phyloP scores from a whole-genome alignment of 2,113 vertebrate genomes.

The Odontophorus gujanensis region DNA sequence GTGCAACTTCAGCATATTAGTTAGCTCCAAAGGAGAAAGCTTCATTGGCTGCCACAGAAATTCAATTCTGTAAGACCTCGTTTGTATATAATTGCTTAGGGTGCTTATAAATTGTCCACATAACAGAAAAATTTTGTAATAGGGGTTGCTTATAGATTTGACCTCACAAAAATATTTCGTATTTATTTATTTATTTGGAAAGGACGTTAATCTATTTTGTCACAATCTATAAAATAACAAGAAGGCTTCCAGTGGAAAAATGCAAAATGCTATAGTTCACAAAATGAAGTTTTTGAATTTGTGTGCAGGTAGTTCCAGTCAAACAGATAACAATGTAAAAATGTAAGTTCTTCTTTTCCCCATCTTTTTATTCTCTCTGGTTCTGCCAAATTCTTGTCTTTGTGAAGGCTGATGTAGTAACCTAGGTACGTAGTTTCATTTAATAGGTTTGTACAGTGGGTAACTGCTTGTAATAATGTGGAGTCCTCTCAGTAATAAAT shows the following conservation, averaged over 20 bases:
- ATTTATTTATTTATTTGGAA: slow-evolving; percentile 3
- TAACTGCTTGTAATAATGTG: background rate
- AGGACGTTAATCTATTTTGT: slow-evolving; percentile 62
- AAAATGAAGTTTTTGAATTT: background rate
- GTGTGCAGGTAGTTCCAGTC: background rate
- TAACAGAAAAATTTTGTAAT: slow-evolving; percentile 73
- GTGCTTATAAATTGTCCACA: slow-evolving; percentile 73
- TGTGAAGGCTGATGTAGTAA: background rate
- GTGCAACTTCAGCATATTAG: slow-evolving; percentile 52
- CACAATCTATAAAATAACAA: slow-evolving; percentile 54
- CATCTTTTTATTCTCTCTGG: background rate
- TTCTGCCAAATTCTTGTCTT: background rate
- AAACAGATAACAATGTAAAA: background rate
- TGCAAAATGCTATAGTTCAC: background rate
- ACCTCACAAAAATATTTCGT: slow-evolving; percentile 19
- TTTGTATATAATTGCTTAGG: slow-evolving; percentile 72
- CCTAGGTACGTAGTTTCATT: background rate
- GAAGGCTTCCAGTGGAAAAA: background rate
- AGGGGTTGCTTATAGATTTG: slow-evolving; percentile 80
- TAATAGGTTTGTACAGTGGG: background rate
- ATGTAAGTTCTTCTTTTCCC: background rate
- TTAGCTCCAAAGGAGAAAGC: slow-evolving; percentile 68
- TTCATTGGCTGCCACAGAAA: slow-evolving; percentile 66
- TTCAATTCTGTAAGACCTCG: slow-evolving; percentile 75
- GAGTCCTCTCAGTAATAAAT: background rate